phyloP scores from a whole-genome alignment of 2,797 vertebrate genomes.

The Enteromius fasciolatus region DNA sequence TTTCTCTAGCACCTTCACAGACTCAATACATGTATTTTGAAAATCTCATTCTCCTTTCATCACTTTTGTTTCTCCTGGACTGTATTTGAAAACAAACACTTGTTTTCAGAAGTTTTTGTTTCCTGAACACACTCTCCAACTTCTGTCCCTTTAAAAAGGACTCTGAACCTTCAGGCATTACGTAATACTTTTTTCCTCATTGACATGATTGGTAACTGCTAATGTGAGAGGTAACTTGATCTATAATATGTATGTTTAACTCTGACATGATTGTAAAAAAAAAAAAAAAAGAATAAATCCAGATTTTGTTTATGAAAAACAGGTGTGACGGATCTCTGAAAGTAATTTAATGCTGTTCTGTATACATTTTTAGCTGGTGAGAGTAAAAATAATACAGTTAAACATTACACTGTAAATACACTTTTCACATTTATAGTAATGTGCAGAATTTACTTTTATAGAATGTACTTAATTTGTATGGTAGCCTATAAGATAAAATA shows the following conservation, averaged over 20 bases:
- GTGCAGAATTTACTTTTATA: too few relatives aligned
- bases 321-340: not conserved
- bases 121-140: not conserved
- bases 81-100: conserved; percentile 6
- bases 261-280: conserved; percentile 62
- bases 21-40: conserved; percentile 34
- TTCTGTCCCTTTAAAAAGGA: conserved; percentile 50
- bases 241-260: conserved; percentile 63
- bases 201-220: conserved; percentile 61
- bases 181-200: conserved; percentile 58
- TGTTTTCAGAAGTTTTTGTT: conserved; percentile 8
- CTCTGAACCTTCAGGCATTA: conserved; percentile 57
- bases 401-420: not conserved
- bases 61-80: conserved; percentile 26
- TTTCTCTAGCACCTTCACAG: conserved; percentile 50
- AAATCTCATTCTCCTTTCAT: conserved; percentile 23
- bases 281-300: conserved; percentile 61
- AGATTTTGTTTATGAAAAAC: conserved; percentile 58
- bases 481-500: not conserved
- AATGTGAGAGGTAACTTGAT: conserved; percentile 68
- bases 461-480: not conserved
- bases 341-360: not conserved
- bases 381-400: not conserved
- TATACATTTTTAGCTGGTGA: not conserved
- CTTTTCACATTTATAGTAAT: not conserved